Percentiles rank a stretch among this genome's conserved stretches.
These are phyloP conservation scores for Orthosia cruda DNA, from an alignment of 2,888 invertebrate genomes.

Conservation along the genomic window DNA sequence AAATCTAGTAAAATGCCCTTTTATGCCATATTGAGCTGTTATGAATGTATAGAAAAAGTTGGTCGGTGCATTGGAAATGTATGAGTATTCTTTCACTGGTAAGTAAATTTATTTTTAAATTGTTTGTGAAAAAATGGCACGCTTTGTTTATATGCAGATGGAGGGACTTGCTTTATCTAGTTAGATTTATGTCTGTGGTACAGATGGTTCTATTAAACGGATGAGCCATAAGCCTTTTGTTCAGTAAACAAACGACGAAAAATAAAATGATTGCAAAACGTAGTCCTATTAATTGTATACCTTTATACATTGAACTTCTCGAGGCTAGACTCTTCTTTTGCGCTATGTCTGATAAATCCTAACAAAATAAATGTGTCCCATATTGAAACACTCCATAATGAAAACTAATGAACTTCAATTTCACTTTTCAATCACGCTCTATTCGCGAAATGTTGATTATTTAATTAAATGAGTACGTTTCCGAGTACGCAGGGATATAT, in stretches of 20 bases:
- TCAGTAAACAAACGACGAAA: conserved; percentile 4
- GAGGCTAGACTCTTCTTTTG: neutral
- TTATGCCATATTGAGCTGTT: too few species aligned
- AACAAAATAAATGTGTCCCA: neutral
- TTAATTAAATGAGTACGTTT: conserved; percentile 22
- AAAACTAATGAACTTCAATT: conserved; percentile 9
- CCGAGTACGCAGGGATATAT: neutral
- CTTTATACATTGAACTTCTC: neutral
- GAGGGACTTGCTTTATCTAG: too few species aligned
- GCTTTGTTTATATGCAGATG: too few species aligned
- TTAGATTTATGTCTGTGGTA: too few species aligned
- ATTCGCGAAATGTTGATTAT: conserved; percentile 1
- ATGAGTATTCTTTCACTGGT: too few species aligned
- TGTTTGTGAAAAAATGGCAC: too few species aligned
- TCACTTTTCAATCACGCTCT: conserved; percentile 7
- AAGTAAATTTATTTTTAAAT: too few species aligned
- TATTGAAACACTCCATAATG: neutral
- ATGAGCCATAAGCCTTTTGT: conserved; percentile 4
- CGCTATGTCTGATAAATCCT: conserved; percentile 2
- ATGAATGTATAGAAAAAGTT: too few species aligned
- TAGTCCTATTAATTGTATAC: neutral
- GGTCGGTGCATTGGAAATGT: too few species aligned
- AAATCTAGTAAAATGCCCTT: too few species aligned
- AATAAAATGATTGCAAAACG: conserved; percentile 19
- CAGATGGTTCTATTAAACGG: neutral